Evolutionary conservation across 2,888 invertebrate species (phyloP), one percentile per base, ranked within the genome.

Genomic region (Blera fallax): DNA sequence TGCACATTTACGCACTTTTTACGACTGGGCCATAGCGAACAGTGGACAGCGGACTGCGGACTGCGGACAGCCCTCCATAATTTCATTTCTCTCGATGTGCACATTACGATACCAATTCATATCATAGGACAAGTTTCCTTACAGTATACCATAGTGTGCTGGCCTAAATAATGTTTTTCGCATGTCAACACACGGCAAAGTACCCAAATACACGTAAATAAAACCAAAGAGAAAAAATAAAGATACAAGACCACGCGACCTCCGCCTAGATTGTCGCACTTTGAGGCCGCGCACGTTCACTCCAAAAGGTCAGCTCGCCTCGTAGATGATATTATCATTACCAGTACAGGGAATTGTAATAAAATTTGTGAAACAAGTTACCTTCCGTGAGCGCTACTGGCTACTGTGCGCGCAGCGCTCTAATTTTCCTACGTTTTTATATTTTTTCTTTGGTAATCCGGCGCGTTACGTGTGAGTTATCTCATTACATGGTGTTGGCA

Each of bases 191-290:
- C 60, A 76, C 84, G 27, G 45, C 70, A 80, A 85, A 72, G 74
- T 84, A 83, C 52, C 80, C 40, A 84, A 79, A 84, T 69, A 62
- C 34, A 74, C 32, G 70, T 50, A 73, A 67, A 72, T 50, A 48
- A 58, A 69, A 50, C 18, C 3, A 52, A 32, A 54, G 37, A 43
- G 43, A 32, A 56, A 43, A 50, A 21, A 10, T 45, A 43, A 18
- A 52, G 32, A 56, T 43, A 50, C 37, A 69, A 72, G 65, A 82
- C 77, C 72, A 87, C 72, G 62, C 85, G 85, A 87, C 85, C 85
- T 87, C 85, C 82, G 87, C 76, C 87, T 87, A 87, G 81, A 87
- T 82, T 87, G 87, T 87, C 87, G 78, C 73, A 87, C 82, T 87
- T 82, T 87, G 67, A 87, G 82, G 87, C 82, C 81, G 82, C 87